A percentile compares a stretch with the other conserved stretches of the same genome.
Conservation (phyloP, 2,888 invertebrate species). For the Coremacera marginata region DNA sequence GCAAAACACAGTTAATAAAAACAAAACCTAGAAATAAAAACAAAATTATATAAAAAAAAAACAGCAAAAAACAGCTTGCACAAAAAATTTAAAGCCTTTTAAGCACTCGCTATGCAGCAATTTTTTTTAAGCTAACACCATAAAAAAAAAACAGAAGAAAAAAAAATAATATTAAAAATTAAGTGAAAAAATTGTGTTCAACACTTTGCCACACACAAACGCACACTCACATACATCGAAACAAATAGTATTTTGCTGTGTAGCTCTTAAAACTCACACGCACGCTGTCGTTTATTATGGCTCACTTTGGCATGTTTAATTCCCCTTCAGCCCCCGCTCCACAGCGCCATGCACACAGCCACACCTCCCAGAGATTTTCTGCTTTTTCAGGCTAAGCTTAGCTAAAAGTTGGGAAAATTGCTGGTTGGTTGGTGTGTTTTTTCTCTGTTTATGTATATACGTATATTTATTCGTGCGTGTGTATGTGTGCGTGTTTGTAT, state of each 20-base stretch:
- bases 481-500: neutral
- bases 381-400: constrained; percentile 1
- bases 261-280: neutral
- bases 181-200: neutral
- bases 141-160: too few species aligned
- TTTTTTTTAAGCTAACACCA: too few species aligned
- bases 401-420: constrained; percentile 26
- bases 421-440: neutral
- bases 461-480: neutral
- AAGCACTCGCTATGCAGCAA: too few species aligned
- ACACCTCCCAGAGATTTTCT: neutral
- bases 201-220: neutral
- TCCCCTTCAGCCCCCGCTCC: neutral
- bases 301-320: neutral
- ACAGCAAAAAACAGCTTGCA: neutral
- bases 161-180: neutral
- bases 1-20: neutral
- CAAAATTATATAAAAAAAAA: neutral
- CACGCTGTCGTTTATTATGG: neutral
- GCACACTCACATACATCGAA: too few species aligned
- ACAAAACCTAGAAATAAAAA: neutral
- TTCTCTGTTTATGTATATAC: neutral
- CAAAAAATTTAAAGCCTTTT: too few species aligned
- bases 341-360: neutral
- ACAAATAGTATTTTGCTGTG: neutral